phyloP scores from a whole-genome alignment of 37 sponge, comb jelly and placozoan genomes.

The Halisarca cf. caerulea region DNA sequence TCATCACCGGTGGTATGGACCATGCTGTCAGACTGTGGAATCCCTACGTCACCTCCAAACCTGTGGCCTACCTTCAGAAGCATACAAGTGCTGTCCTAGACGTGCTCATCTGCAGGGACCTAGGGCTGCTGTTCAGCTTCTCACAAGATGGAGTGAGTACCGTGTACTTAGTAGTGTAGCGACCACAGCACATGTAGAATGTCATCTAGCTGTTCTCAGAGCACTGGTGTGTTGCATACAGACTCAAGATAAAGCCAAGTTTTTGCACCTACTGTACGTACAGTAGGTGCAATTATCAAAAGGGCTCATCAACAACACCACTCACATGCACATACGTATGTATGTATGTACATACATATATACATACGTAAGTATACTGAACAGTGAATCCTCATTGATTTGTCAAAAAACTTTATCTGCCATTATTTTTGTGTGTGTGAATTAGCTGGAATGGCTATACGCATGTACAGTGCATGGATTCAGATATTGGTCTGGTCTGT shows the following conservation, averaged over 20 bases:
- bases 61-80: slow-evolving; percentile 72
- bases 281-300: too few species aligned
- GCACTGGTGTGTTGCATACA: too few species aligned
- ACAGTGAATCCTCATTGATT: too few species aligned
- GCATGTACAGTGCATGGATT: not conserved
- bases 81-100: slow-evolving; percentile 79
- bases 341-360: not conserved
- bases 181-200: too few species aligned
- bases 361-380: not conserved
- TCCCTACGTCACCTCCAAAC: slow-evolving; percentile 85
- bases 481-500: too few species aligned
- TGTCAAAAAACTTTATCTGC: not conserved
- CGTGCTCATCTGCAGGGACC: slow-evolving; percentile 61
- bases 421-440: not conserved
- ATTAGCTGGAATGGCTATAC: not conserved
- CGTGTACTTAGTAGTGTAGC: too few species aligned
- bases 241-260: too few species aligned
- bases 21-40: slow-evolving; percentile 94
- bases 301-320: too few species aligned
- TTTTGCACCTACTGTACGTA: too few species aligned
- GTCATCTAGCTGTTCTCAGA: too few species aligned
- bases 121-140: slow-evolving; percentile 70
- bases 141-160: slow-evolving; percentile 79
- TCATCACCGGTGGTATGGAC: slow-evolving; percentile 92
- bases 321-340: too few species aligned